Evolutionary conservation across 2,888 invertebrate genomes (phyloP).

Genomic region (Cataglyphis cursor): DNA sequence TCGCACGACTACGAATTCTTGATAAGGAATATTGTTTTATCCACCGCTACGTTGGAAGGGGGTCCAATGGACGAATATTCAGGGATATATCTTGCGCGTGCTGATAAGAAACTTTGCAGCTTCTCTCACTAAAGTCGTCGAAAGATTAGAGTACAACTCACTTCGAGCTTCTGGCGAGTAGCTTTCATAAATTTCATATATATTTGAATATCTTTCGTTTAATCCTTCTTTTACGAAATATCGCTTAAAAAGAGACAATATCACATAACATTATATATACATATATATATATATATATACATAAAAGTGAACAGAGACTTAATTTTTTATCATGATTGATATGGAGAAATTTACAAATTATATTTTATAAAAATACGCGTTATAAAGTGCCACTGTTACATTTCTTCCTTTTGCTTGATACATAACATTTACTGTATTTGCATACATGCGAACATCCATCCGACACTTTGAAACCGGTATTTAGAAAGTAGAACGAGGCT

Average conservation of each 20-base stretch:
- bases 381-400: background rate
- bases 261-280: background rate
- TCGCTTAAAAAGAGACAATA: slow-evolving; percentile 20
- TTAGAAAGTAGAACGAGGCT: slow-evolving; percentile 73
- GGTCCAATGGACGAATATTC: slow-evolving; percentile 48
- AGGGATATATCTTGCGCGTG: slow-evolving; percentile 54
- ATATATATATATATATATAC: background rate
- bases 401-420: background rate
- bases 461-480: slow-evolving; percentile 65
- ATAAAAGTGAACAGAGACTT: background rate
- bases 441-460: slow-evolving; percentile 27
- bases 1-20: slow-evolving; percentile 20
- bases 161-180: slow-evolving; percentile 35
- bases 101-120: slow-evolving; percentile 55
- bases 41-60: slow-evolving; percentile 24
- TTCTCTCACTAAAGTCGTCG: slow-evolving; percentile 54
- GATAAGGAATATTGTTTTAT: slow-evolving; percentile 60
- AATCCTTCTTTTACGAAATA: slow-evolving; percentile 29
- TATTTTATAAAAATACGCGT: background rate
- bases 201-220: slow-evolving; percentile 48
- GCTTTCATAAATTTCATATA: slow-evolving; percentile 53
- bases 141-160: slow-evolving; percentile 59
- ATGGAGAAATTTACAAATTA: background rate
- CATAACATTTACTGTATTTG: background rate
- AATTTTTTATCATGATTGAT: slow-evolving; percentile 2